Evolutionary conservation across 2,888 invertebrate genomes (phyloP).

Genomic region (Mythimna impura): DNA sequence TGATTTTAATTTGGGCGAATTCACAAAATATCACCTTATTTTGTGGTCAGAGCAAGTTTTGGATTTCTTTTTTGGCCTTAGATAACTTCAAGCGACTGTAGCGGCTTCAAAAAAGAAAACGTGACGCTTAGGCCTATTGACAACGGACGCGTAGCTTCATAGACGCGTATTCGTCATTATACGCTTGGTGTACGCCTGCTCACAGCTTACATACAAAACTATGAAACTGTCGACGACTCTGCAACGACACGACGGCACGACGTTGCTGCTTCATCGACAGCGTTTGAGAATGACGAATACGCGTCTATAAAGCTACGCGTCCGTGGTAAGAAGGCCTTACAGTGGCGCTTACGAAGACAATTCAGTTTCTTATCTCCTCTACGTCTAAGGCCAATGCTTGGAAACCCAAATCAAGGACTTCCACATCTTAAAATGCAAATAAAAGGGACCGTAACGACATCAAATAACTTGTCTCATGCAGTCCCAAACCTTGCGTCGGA

Average conservation of each 20-base stretch:
- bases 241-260: no score
- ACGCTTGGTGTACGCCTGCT: no score
- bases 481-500: conserved; percentile 85
- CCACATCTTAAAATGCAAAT: conserved; percentile 60
- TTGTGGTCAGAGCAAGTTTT: conserved; percentile 25
- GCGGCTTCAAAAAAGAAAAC: not conserved
- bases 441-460: conserved; percentile 71
- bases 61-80: conserved; percentile 21
- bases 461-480: conserved; percentile 73
- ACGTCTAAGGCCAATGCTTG: conserved; percentile 10
- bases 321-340: no score
- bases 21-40: conserved; percentile 63
- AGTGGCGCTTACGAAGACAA: not conserved
- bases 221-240: no score
- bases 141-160: no score
- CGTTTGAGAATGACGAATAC: no score
- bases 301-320: no score
- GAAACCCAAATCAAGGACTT: conserved; percentile 15
- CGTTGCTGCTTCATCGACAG: no score
- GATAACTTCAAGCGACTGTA: not conserved
- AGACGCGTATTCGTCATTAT: no score
- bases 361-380: not conserved
- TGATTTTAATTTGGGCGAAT: conserved; percentile 37
- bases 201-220: no score
- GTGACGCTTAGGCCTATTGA: no score